Conservation (phyloP, 2,113 vertebrate genomes). For the Sinocyclocheilus grahami region DNA sequence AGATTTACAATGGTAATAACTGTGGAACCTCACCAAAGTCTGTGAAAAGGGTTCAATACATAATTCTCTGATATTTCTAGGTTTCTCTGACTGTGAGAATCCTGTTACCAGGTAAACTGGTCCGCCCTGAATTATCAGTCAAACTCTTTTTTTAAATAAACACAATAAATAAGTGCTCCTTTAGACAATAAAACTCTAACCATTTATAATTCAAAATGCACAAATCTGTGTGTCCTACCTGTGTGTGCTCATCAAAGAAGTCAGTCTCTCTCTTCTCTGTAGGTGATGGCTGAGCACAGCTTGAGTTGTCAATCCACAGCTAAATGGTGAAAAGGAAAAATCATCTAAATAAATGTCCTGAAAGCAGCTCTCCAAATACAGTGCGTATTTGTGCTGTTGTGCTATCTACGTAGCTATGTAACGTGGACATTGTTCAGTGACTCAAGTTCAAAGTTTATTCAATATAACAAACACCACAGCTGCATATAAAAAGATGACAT, state of each 20-base stretch:
- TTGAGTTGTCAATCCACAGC: constrained; percentile 88
- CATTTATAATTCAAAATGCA: not conserved
- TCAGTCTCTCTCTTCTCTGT: constrained; percentile 89
- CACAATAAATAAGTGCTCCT: not conserved
- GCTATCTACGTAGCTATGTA: not conserved
- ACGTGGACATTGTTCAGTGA: constrained; percentile 50
- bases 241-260: constrained; percentile 91
- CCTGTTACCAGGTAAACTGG: not conserved
- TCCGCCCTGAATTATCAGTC: not conserved
- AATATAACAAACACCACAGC: not conserved
- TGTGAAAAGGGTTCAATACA: no score
- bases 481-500: no score
- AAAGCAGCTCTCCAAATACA: not conserved
- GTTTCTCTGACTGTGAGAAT: not conserved
- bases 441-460: constrained; percentile 48
- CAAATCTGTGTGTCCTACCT: constrained; percentile 69
- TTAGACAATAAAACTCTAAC: not conserved
- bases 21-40: no score
- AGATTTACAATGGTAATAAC: not conserved
- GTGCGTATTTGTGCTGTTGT: no score
- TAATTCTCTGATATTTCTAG: not conserved
- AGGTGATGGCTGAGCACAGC: constrained; percentile 68
- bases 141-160: not conserved
- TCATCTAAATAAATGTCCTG: not conserved
- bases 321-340: constrained; percentile 59